A percentile compares a stretch with the other conserved stretches of the same genome.
Conservation (phyloP, 2,797 vertebrate genomes). For the Hapalemur alaotrensis region DNA sequence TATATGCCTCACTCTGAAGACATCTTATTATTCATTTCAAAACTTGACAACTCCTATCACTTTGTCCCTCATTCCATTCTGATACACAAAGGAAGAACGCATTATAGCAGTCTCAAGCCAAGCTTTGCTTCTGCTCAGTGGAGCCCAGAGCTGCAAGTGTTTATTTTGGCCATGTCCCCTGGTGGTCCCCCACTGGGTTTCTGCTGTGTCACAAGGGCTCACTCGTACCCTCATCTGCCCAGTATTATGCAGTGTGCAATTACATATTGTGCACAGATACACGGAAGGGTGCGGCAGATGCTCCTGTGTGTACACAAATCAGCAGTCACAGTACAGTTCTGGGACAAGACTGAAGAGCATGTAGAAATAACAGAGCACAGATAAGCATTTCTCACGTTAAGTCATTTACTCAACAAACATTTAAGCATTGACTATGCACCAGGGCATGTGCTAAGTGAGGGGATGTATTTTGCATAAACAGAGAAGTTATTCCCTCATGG, state of each 20-base stretch:
- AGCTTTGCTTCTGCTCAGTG: background rate
- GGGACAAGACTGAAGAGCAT: background rate
- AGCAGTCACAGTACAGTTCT: background rate
- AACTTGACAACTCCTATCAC: slow-evolving; percentile 66
- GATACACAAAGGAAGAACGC: slow-evolving; percentile 20
- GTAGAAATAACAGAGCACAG: background rate
- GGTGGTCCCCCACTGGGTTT: background rate
- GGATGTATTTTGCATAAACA: background rate
- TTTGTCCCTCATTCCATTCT: background rate
- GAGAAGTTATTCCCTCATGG: background rate
- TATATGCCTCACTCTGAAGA: slow-evolving; percentile 55
- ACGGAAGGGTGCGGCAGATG: accelerated
- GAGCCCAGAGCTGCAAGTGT: background rate
- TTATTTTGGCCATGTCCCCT: accelerated
- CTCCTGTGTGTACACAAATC: background rate
- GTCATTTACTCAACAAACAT: background rate
- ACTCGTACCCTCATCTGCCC: accelerated
- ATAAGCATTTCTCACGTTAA: background rate
- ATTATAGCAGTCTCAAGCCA: background rate
- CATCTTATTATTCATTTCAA: slow-evolving; percentile 71
- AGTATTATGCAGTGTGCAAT: accelerated
- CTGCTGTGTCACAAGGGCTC: background rate
- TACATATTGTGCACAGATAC: background rate
- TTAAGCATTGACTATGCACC: background rate
- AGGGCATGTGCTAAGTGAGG: background rate